These are phyloP conservation scores for Rhinopomastus cyanomelas DNA, from an alignment of 2,113 vertebrate genomes.

Conservation along the genomic window DNA sequence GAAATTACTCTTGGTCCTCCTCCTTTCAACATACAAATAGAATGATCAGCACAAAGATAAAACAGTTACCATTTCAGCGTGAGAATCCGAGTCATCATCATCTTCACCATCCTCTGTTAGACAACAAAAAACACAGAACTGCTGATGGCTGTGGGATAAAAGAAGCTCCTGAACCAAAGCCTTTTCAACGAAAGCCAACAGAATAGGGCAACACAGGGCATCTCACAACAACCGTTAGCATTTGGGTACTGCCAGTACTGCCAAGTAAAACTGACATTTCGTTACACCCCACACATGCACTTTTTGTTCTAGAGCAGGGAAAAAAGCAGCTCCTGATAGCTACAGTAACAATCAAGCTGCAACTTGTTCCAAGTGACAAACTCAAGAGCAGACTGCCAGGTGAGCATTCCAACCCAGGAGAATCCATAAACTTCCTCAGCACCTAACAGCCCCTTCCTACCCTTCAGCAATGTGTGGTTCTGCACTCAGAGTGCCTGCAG, in stretches of 20 bases:
- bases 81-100: background rate
- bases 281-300: fast-evolving
- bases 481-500: fast-evolving
- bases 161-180: background rate
- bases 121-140: background rate
- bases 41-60: background rate
- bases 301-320: background rate
- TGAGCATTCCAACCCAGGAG: fast-evolving
- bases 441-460: background rate
- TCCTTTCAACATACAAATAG: background rate
- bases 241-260: fast-evolving
- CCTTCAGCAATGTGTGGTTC: background rate
- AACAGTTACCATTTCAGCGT: constrained; percentile 29
- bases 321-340: background rate
- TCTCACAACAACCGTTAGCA: fast-evolving
- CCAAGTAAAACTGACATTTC: background rate
- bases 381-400: fast-evolving
- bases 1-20: background rate
- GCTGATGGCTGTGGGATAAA: fast-evolving
- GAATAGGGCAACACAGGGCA: background rate
- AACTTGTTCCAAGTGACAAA: fast-evolving
- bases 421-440: fast-evolving
- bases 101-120: constrained; percentile 43
- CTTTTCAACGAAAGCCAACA: background rate
- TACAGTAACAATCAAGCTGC: background rate